Conservation (phyloP, 1,140 invertebrate genomes). For the Aphaenogaster floridana region DNA sequence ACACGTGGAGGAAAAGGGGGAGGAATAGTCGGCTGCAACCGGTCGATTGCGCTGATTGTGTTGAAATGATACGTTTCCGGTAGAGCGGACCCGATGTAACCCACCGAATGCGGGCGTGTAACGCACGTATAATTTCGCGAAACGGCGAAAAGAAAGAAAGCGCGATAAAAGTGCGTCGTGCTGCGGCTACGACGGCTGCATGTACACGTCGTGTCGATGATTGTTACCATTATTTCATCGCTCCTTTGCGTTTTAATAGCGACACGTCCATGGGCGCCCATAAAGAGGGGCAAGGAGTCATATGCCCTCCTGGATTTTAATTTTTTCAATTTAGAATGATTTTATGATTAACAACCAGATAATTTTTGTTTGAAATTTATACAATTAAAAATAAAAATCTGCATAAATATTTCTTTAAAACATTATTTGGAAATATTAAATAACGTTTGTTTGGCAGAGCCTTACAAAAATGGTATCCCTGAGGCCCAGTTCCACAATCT, state of each 20-base stretch:
- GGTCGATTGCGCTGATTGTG: slow-evolving; percentile 30
- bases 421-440: no score
- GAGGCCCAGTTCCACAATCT: no score
- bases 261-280: background rate
- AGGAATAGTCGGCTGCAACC: slow-evolving; percentile 26
- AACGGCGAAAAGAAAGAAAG: background rate
- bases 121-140: slow-evolving; percentile 41
- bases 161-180: background rate
- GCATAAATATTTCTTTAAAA: no score
- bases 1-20: background rate
- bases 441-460: no score
- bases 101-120: slow-evolving; percentile 13
- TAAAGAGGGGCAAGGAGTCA: no score
- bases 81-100: slow-evolving; percentile 21
- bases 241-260: background rate
- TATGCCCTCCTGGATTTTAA: no score
- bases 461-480: no score
- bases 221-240: background rate
- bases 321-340: no score
- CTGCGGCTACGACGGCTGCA: background rate
- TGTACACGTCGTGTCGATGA: background rate
- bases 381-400: no score
- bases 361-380: no score
- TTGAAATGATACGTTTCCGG: slow-evolving; percentile 56
- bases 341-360: no score